Conservation (phyloP, 2,888 invertebrate species). For the Plagodis pulveraria region DNA sequence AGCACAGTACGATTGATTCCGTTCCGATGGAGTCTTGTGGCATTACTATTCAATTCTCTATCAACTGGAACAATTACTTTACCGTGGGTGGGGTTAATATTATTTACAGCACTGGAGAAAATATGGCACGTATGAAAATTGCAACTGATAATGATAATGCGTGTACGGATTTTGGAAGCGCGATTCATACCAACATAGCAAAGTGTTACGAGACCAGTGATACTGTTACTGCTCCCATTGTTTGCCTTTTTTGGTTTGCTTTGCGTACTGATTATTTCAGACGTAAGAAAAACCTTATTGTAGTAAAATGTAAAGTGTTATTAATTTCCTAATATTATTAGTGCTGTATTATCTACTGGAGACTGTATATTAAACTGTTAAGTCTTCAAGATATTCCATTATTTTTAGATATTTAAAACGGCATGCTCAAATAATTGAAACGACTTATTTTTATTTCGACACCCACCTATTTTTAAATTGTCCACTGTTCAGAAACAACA, state of each 20-base stretch:
- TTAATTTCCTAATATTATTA: too few species aligned
- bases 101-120: slow-evolving; percentile 28
- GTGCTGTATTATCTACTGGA: slow-evolving; percentile 27
- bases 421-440: slow-evolving; percentile 65
- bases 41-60: slow-evolving; percentile 60
- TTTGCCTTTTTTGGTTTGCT: background rate
- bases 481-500: slow-evolving; percentile 73
- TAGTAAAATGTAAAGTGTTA: background rate
- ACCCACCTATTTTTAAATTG: slow-evolving; percentile 70
- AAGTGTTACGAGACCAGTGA: background rate
- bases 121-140: slow-evolving; percentile 27
- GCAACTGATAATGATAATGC: background rate
- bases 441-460: slow-evolving; percentile 53
- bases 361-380: slow-evolving; percentile 36
- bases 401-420: slow-evolving; percentile 56
- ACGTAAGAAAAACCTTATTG: background rate
- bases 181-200: background rate
- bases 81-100: slow-evolving; percentile 64
- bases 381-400: slow-evolving; percentile 61
- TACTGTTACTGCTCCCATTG: background rate
- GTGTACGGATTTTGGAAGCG: background rate
- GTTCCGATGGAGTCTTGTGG: slow-evolving; percentile 70
- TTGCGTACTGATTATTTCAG: background rate
- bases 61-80: slow-evolving; percentile 44
- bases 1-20: slow-evolving; percentile 76